Evolutionary conservation across 2,113 vertebrate genomes (phyloP).

Genomic region (Gobiocypris rarus): DNA sequence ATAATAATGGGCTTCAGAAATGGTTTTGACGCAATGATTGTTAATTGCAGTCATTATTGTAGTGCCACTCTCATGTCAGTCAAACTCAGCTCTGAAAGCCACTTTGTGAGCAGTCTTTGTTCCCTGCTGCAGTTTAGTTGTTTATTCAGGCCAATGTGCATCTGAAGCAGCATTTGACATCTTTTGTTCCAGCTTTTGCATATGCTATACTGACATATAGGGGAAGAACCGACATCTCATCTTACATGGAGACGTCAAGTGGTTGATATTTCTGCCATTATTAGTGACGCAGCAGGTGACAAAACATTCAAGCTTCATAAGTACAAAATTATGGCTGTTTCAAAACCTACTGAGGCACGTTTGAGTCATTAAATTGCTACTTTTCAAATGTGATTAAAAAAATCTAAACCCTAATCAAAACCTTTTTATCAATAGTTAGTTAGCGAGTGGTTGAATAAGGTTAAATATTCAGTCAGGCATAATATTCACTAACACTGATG

Average conservation of each 20-base stretch:
- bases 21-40: conserved; percentile 30
- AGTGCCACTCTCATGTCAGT: conserved; percentile 15
- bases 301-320: neutral
- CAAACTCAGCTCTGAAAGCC: conserved; percentile 9
- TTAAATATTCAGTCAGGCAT: too few species aligned
- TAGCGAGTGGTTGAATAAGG: too few species aligned
- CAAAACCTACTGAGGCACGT: neutral
- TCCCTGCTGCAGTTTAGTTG: conserved; percentile 17
- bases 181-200: conserved; percentile 19
- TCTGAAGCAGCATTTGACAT: neutral
- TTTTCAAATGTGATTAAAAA: neutral
- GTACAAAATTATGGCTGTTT: neutral
- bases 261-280: neutral
- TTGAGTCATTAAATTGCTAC: neutral
- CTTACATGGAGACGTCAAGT: neutral
- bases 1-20: conserved; percentile 28
- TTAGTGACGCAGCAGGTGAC: neutral
- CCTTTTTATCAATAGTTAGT: too few species aligned
- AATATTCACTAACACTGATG: too few species aligned
- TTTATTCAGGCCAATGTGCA: neutral
- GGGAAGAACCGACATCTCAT: neutral
- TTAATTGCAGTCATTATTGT: conserved; percentile 38
- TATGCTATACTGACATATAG: conserved; percentile 5
- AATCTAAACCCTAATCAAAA: too few species aligned
- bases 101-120: conserved; percentile 19